These are phyloP conservation scores for Fregata magnificens DNA, from an alignment of 2,113 vertebrate genomes.

Conservation along the genomic window DNA sequence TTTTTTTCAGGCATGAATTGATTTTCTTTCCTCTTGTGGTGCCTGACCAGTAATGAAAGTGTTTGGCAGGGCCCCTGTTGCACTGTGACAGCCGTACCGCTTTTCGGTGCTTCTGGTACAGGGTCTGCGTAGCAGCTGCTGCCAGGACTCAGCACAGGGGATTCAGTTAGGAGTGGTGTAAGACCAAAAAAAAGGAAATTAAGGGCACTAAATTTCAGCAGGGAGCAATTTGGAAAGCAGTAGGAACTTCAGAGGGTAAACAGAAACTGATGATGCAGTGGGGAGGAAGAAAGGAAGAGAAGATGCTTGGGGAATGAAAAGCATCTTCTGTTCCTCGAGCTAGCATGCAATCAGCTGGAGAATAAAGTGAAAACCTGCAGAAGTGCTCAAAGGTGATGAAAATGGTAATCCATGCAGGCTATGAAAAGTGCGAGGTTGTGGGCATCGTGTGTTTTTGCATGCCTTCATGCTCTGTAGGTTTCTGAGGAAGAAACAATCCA, in stretches of 20 bases:
- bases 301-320: not conserved
- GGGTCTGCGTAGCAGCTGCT: not conserved
- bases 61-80: not conserved
- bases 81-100: not conserved
- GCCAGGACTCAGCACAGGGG: not conserved
- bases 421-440: not conserved
- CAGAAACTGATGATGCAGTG: not conserved
- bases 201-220: not conserved
- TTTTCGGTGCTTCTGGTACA: not conserved
- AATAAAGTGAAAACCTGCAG: not conserved
- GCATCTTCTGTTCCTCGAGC: not conserved
- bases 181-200: not conserved
- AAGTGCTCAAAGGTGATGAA: not conserved
- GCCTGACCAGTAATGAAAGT: not conserved
- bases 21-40: not conserved
- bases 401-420: not conserved
- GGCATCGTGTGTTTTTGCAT: not conserved
- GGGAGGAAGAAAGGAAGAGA: not conserved
- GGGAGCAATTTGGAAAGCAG: not conserved
- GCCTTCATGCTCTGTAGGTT: not conserved
- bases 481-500: not conserved
- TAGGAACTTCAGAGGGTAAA: not conserved
- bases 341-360: not conserved
- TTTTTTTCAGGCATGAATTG: not conserved
- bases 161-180: not conserved